Base-by-base conservation (phyloP, 2,888 invertebrate species). In the Euclidia mi region DNA sequence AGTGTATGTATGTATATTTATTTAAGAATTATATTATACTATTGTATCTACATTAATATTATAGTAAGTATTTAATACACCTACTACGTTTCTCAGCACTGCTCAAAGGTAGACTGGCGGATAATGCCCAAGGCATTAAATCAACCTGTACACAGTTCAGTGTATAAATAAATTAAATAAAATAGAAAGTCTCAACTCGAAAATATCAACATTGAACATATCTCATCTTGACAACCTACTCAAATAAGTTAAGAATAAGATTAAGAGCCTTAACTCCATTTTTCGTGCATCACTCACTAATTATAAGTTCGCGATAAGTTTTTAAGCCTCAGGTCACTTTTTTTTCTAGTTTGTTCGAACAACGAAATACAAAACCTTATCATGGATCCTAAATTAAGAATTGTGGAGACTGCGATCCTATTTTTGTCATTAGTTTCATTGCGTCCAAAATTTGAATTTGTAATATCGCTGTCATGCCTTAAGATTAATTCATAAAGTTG, bases 401-500 rank as follows among this genome's bases (percentile, higher is more conserved):
- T 59, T 52, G 58, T 47, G 47, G 38, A 44, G 44, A 63, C 56
- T 37, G 41, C 56, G 49, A 78, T 68, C 65, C 46, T 56, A 71
- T 63, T 78, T 79, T 78, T 76, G 70, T 74, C 80, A 85, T 83
- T 78, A n/a, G 74, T 87, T 85, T 83, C 76, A 82, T 83, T 76
- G 72, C 76, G 57, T 35, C 56, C 28, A n/a, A 68, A 85, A 87
- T 87, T 82, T 83, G 71, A 85, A 85, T 85, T 83, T 83, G 78
- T 81, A 83, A 84, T 82, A 78, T 80, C 63, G 69, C 68, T 78
- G 77, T 81, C 78, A 75, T 71, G 62, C 69, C 68, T 77, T 62
- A 76, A 84, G 78, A 87, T 87, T 86, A 85, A 88, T 87, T 87
- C 80, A 78, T 81, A 82, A 87, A 85, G 77, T 81, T 76, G 64